Evolutionary conservation across 2,888 invertebrate genomes (phyloP).

Genomic region (Venusia cambrica): DNA sequence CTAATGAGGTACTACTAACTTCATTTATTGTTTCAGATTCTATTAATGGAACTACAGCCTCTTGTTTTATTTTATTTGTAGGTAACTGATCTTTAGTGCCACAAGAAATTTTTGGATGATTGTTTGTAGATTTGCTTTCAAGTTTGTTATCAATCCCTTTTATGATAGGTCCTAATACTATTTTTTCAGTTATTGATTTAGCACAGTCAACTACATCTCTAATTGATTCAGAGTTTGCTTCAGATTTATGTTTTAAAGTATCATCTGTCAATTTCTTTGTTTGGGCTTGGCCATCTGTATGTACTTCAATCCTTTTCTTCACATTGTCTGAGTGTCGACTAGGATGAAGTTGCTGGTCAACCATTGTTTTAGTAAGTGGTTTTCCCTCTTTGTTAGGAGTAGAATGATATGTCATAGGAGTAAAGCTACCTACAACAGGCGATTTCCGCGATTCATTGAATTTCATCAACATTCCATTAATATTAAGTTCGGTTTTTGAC

Average conservation of each 20-base stretch:
- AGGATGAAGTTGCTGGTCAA: constrained; percentile 67
- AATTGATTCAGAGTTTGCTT: too few relatives aligned
- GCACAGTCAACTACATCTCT: too few relatives aligned
- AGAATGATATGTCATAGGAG: constrained; percentile 70
- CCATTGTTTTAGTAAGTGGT: constrained; percentile 72
- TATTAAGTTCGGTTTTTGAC: constrained; percentile 53
- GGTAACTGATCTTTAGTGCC: constrained; percentile 7
- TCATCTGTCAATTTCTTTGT: constrained; percentile 18
- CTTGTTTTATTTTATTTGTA: too few relatives aligned
- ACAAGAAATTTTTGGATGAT: too few relatives aligned
- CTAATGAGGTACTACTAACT: background rate
- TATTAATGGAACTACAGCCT: too few relatives aligned
- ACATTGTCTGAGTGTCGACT: constrained; percentile 68
- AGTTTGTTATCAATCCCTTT: constrained; percentile 22
- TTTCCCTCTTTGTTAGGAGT: constrained; percentile 72
- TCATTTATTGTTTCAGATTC: constrained; percentile 2
- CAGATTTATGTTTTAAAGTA: constrained; percentile 9
- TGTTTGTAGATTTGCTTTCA: too few relatives aligned
- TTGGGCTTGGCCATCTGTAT: constrained; percentile 50
- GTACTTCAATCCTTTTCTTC: constrained; percentile 72
- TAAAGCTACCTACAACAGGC: constrained; percentile 63
- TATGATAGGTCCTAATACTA: too few relatives aligned
- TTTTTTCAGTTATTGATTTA: too few relatives aligned
- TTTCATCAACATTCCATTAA: constrained; percentile 65
- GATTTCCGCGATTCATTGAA: constrained; percentile 67